A percentile compares a stretch with the other conserved stretches of the same genome.
These are phyloP conservation scores for Chiridota heheva DNA, from an alignment of 35 echinoderm and acorn worm genomes.

Conservation along the genomic window DNA sequence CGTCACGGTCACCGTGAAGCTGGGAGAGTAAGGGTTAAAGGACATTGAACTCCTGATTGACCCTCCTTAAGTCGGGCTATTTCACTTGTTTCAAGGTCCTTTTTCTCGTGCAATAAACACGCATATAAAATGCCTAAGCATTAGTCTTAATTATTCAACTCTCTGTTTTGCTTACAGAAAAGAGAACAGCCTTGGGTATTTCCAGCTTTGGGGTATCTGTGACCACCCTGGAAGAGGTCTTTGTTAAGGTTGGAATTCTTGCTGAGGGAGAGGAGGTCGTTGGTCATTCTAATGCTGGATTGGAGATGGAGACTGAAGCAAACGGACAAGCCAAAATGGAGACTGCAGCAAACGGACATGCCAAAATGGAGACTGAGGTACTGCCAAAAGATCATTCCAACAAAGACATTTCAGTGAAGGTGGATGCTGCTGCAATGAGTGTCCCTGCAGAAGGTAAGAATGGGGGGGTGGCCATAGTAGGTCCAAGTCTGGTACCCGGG, in stretches of 20 bases:
- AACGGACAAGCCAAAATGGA: background rate
- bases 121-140: background rate
- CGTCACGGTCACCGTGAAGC: no score
- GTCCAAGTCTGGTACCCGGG: no score
- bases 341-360: background rate
- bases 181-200: slow-evolving; percentile 58
- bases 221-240: slow-evolving; percentile 97
- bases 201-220: slow-evolving; percentile 97
- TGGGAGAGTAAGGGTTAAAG: no score
- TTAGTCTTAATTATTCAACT: background rate
- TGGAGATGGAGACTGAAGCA: background rate
- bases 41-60: no score
- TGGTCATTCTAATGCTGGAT: slow-evolving; percentile 8
- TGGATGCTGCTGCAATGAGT: no score
- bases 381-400: no score
- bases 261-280: slow-evolving; percentile 51
- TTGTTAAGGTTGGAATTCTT: slow-evolving; percentile 92
- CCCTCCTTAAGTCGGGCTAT: no score
- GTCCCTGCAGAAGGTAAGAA: no score
- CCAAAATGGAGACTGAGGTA: background rate
- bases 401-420: no score
- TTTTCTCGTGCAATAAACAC: no score
- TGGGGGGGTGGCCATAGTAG: no score
- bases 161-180: slow-evolving; percentile 59
- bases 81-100: no score